Conservation (phyloP, 1,140 invertebrate species). For the Heliothis subflexa region DNA sequence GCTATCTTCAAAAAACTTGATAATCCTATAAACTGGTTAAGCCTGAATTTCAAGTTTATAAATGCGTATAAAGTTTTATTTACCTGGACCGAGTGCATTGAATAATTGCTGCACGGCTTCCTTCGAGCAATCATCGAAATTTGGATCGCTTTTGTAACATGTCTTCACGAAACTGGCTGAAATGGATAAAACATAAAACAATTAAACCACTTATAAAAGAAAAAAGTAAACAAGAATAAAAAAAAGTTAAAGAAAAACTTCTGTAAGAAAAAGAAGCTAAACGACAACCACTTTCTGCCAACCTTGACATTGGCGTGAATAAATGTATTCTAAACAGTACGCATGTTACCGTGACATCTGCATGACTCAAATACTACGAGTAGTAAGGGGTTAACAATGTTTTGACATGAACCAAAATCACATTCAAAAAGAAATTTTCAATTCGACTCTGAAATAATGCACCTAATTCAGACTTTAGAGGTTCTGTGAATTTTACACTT, state of each 20-base stretch:
- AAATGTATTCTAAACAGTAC: background rate
- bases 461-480: no score
- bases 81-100: constrained; percentile 87
- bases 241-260: background rate
- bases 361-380: background rate
- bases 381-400: background rate
- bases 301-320: constrained; percentile 54
- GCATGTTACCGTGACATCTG: constrained; percentile 20
- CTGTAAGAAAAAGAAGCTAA: background rate
- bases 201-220: background rate
- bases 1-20: no score
- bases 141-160: constrained; percentile 87
- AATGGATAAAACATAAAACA: constrained; percentile 54
- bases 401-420: no score
- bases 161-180: constrained; percentile 89
- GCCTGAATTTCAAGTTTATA: no score
- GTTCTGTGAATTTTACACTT: no score
- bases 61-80: background rate
- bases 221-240: background rate
- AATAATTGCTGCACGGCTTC: constrained; percentile 88
- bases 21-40: no score
- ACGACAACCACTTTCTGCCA: constrained; percentile 12
- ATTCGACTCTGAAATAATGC: no score
- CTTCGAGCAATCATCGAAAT: constrained; percentile 88
- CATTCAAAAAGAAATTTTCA: no score